Evolutionary conservation across 2,113 vertebrate genomes (phyloP), one percentile per base, ranked within the genome.

Genomic region (Eublepharis macularius): DNA sequence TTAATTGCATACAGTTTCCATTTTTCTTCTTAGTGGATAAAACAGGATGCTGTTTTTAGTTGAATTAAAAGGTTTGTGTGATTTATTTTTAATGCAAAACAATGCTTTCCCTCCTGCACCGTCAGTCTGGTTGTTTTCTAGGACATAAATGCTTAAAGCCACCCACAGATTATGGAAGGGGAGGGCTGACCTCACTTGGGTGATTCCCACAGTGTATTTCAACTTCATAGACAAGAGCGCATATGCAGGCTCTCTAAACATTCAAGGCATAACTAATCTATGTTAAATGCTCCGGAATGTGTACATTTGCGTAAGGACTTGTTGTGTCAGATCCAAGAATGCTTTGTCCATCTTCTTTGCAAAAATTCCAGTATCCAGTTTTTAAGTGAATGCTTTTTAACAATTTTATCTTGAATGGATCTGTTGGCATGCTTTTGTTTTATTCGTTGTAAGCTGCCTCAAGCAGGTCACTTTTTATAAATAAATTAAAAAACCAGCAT

Each of bases 11-110:
- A 1, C 66, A 24, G 29, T 26, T 83, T 82, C 74, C 90, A 70
- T 88, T 92, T 94, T 86, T 76, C 26, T 10, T 82, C 26, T 32
- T 84, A 79, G 76, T 86, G 49, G 6, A 49, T 82, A 89, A 93
- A 68, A 76, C 21, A n/a, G 2, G 66, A 51, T 47, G 84, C 0
- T 86, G 72, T 49, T 45, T 90, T 78, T 84, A 24, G 32, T 80
- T 90, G n/a, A 49, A 36, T 21, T 76, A 36, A 72, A 36, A 47
- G 49, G 79, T 36, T 21, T 0, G 0, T 32, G 10, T 76, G 78
- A 19, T 57, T 34, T 45, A 13, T 26, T 68, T 89, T 29, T 19
- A 63, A 39, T 47, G 45, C 76, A 75, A 90, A 88, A 92, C 17
- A 82, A 54, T 74, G 16, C 51, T 36, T 0, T 80, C 32, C 74